phyloP scores from a whole-genome alignment of 2,113 vertebrate genomes.

The Thalassoma bifasciatum region DNA sequence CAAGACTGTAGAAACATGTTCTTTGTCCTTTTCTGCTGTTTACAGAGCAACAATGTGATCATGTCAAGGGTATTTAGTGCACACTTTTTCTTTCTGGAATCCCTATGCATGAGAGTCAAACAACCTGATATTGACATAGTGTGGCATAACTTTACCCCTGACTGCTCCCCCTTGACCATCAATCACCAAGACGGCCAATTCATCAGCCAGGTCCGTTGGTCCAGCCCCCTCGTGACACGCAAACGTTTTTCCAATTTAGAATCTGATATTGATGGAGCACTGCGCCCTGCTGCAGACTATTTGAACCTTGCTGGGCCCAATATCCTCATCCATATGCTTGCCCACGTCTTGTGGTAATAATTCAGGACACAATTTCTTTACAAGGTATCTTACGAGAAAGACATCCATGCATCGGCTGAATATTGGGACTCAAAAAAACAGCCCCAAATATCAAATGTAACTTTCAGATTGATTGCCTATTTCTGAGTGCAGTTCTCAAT shows the following conservation, averaged over 20 bases:
- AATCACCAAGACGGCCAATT: conserved; percentile 74
- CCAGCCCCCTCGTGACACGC: conserved; percentile 66
- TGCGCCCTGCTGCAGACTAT: conserved; percentile 52
- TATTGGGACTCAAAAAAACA: neutral
- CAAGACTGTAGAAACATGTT: neutral
- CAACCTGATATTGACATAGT: conserved; percentile 64
- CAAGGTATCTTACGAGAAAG: neutral
- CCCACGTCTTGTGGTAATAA: conserved; percentile 23
- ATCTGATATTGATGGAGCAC: conserved; percentile 79
- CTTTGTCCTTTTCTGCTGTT: neutral
- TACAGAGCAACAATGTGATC: neutral
- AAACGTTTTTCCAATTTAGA: conserved; percentile 79
- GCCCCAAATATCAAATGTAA: neutral
- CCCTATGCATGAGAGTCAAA: conserved; percentile 57
- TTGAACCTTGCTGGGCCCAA: conserved; percentile 44
- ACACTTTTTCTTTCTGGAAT: conserved; percentile 25
- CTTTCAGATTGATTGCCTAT: neutral
- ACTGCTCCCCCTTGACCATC: conserved; percentile 71
- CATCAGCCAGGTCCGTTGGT: conserved; percentile 69
- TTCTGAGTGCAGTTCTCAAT: neutral
- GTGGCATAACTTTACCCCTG: conserved; percentile 69
- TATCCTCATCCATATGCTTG: conserved; percentile 46
- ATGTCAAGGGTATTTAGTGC: conserved; percentile 52
- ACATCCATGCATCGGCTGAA: neutral
- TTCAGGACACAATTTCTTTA: conserved; percentile 37